Evolutionary conservation across 2,888 invertebrate species (phyloP).

Genomic region (Dynastes tityus): DNA sequence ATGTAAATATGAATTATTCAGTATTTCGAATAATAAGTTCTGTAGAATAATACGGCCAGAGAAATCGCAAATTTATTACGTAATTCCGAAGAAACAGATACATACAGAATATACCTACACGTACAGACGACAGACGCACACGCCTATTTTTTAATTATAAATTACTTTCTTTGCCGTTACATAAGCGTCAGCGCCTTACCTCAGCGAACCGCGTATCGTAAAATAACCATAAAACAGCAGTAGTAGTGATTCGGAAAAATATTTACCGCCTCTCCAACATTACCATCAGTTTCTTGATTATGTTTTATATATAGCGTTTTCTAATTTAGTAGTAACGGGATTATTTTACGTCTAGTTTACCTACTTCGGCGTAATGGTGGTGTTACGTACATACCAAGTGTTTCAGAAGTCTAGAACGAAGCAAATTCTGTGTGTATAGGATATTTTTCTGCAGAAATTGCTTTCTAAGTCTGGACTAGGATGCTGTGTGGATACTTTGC

Average conservation of each 20-base stretch:
- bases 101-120: background rate
- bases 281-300: constrained; percentile 5
- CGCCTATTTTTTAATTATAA: constrained; percentile 44
- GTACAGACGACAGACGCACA: constrained; percentile 5
- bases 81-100: constrained; percentile 28
- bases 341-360: constrained; percentile 1
- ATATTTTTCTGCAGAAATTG: too few species aligned
- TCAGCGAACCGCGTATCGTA: constrained; percentile 4
- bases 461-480: too few species aligned
- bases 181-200: constrained; percentile 10
- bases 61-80: constrained; percentile 45
- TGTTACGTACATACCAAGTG: too few species aligned
- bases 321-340: constrained; percentile 5
- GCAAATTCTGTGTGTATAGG: too few species aligned
- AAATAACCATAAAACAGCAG: constrained; percentile 5
- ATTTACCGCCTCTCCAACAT: background rate
- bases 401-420: too few species aligned
- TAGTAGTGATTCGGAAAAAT: background rate
- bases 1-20: background rate
- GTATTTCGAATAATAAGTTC: constrained; percentile 13
- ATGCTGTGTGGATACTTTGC: too few species aligned
- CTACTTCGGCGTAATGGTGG: background rate
- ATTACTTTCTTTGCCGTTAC: constrained; percentile 41
- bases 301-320: constrained; percentile 1
- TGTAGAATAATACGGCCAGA: background rate